Conservation (phyloP, 2,888 invertebrate species). For the Cosmorhoe ocellata region DNA sequence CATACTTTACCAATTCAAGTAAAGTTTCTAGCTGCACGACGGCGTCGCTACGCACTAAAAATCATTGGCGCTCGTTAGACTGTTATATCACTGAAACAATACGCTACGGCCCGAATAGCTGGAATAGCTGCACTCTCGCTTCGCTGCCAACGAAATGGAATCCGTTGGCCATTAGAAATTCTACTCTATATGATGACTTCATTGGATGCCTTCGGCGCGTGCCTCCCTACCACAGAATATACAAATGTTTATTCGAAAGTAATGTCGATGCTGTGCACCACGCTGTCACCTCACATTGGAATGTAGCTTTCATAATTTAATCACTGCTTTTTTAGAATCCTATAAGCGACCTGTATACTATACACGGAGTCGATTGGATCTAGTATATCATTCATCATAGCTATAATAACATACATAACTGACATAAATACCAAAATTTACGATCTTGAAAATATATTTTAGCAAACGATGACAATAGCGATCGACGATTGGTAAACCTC, state of each 20-base stretch:
- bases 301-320: conserved; percentile 48
- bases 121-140: conserved; percentile 71
- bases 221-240: conserved; percentile 38
- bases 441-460: conserved; percentile 50
- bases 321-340: conserved; percentile 11
- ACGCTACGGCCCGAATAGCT: conserved; percentile 66
- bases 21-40: conserved; percentile 23
- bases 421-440: conserved; percentile 43
- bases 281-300: conserved; percentile 38
- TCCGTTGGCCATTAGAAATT: conserved; percentile 76
- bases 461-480: conserved; percentile 63
- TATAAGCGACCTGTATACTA: conserved; percentile 1
- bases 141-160: conserved; percentile 78
- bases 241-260: conserved; percentile 18
- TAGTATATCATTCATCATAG: conserved; percentile 17
- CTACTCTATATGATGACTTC: conserved; percentile 73
- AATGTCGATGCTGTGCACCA: conserved; percentile 47
- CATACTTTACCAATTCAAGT: background rate
- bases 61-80: conserved; percentile 29
- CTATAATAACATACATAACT: conserved; percentile 33
- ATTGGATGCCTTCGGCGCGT: conserved; percentile 67
- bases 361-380: conserved; percentile 9
- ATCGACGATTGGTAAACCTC: conserved; percentile 64
- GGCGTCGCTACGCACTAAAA: conserved; percentile 27
- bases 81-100: conserved; percentile 57